phyloP scores from a whole-genome alignment of 2,113 vertebrate species.

The Stomatorhinus ivindoensis region DNA sequence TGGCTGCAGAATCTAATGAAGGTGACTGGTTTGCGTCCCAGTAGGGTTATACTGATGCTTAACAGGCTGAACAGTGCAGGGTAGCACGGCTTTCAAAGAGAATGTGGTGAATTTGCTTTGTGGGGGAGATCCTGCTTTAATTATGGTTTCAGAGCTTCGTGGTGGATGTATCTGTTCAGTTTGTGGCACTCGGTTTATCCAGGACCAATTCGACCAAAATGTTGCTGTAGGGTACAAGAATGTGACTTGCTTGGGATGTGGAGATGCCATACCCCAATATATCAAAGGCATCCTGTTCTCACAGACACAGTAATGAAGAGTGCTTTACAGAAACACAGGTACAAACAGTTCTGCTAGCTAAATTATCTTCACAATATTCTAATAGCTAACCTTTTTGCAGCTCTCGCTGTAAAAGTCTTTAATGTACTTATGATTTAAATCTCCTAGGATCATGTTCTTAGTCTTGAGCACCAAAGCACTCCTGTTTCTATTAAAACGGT shows the following conservation, averaged over 20 bases:
- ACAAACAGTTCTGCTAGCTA: neutral
- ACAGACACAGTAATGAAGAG: neutral
- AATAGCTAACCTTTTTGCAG: neutral
- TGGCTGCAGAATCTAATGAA: neutral
- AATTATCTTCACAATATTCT: neutral
- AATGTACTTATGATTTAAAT: neutral
- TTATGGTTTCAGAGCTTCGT: neutral
- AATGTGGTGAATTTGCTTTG: neutral
- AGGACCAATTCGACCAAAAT: neutral
- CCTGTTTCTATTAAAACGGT: neutral
- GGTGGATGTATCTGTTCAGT: neutral
- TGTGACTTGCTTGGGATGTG: neutral
- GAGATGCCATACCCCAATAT: neutral
- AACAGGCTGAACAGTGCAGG: neutral
- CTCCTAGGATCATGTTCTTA: neutral
- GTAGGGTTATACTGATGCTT: neutral
- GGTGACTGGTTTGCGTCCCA: neutral
- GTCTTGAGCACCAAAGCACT: neutral
- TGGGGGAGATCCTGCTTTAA: neutral
- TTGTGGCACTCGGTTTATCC: neutral
- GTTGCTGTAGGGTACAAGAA: neutral
- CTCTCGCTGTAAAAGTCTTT: neutral
- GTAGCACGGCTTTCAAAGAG: neutral
- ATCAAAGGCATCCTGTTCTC: neutral
- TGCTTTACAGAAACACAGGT: neutral